Base-by-base conservation (phyloP, 1,140 invertebrate genomes). In the Parasteatoda tepidariorum region DNA sequence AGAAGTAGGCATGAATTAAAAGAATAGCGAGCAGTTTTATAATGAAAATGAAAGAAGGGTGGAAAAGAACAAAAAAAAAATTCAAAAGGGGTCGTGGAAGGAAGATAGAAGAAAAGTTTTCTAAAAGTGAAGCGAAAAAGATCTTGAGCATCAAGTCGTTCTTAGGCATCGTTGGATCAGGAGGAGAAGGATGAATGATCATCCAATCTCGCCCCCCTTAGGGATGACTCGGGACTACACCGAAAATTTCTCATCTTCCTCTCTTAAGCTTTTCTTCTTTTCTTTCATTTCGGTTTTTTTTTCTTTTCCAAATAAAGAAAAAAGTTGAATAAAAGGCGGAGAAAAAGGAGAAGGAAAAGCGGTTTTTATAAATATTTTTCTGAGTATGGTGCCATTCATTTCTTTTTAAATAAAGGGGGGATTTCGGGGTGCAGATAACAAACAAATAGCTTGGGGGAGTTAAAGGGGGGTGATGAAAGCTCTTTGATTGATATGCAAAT, bases 401-500 rank as follows among this genome's bases (percentile, higher is more conserved):
- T 61, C 59, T 61, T 13, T 9, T 73, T 61, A 31, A 38, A 79
- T 57, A 68, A 33, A 82, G 41, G 57, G 67, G 28, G 18, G 15
- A 62, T 70, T n/a, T n/a, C n/a, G n/a, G n/a, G n/a, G n/a, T 68
- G 71, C 59, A 34, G 71, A 82, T 54, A 81, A 81, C 76, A 82
- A 61, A 70, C 64, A 33, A 54, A 13, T 48, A n/a, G 9, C 22
- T 34, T 48, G 6, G 34, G 34, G 64, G 57, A 30, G 34, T 54
- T 33, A n/a, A 6, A 24, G 31, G 30, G 55, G 30, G 26, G 41
- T 61, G 78, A 70, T 31, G 78, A 82, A 75, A 82, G 67, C 78
- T 38, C 66, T 82, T 70, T 82, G 78, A 82, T 82, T 82, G 78
- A 82, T 82, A 82, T 82, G 66, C 67, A 82, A 82, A 82, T 82